Base-by-base conservation (phyloP, 1,140 invertebrate species). In the Leptinotarsa defecta region DNA sequence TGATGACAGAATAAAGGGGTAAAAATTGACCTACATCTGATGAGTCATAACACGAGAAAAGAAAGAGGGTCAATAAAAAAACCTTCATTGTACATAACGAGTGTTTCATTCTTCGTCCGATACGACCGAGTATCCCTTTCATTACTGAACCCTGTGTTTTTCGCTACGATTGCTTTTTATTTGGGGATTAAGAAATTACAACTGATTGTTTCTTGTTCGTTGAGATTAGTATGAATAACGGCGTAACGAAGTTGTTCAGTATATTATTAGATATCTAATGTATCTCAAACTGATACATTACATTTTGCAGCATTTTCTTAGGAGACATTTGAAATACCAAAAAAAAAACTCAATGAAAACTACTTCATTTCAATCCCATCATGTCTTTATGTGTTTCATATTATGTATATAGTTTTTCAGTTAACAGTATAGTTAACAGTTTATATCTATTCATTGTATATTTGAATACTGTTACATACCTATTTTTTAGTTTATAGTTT, bases 11-110 rank as follows among this genome's bases (percentile, higher is more conserved):
- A 19, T 67, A 67, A 68, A 68, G 67, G 67, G 67, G 67, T 68
- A 68, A 68, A 68, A 68, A 68, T 68, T 68, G 67, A 68, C 67
- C 67, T 68, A 68, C 67, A 68, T 68, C 67, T 68, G 67, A 68
- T 68, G 67, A 68, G 34, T 68, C 67, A 68, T 48, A 19, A 68
- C 34, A 3, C n/a, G 20, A 67, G 20, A 67, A 67, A 67, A 67
- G 20, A 19, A 68, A n/a, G 43, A 68, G 34, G 67, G 67, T 34
- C 24, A 68, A 68, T 43, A 43, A 67, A 68, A 27, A 68, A 68
- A 68, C n/a, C 34, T 19, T 68, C 52, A 57, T 19, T 57, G n/a
- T 57, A 57, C 52, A 57, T 57, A 57, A 57, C 52, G 52, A 57
- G 52, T 57, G 52, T 57, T 57, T 57, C 52, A 57, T 57, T 57